Conservation (phyloP, 2,797 vertebrate species). For the Epinephelus malabaricus region DNA sequence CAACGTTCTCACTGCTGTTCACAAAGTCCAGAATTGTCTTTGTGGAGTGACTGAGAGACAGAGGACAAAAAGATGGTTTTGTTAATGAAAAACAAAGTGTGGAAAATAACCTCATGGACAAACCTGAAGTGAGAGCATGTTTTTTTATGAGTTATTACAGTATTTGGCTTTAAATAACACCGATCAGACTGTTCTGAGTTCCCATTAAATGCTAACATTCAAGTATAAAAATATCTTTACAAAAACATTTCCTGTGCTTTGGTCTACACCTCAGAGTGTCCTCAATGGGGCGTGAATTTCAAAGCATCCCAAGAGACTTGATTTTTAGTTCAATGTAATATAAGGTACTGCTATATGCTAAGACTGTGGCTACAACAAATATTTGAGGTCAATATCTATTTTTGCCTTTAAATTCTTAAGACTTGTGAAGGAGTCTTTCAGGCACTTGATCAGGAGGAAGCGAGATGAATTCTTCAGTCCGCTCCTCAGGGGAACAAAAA, state of each 20-base stretch:
- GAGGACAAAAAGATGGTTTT: not conserved
- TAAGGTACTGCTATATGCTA: not conserved
- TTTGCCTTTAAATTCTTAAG: not conserved
- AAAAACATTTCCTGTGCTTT: slow-evolving; percentile 7
- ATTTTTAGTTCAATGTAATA: not conserved
- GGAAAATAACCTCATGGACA: not conserved
- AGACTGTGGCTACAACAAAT: not conserved
- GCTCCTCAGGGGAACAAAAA: slow-evolving; percentile 21
- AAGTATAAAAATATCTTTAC: slow-evolving; percentile 16
- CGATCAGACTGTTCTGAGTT: not conserved
- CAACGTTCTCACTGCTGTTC: slow-evolving; percentile 97
- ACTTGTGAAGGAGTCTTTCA: not conserved
- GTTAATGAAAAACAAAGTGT: not conserved
- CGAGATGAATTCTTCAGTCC: slow-evolving; percentile 6
- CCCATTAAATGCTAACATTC: not conserved
- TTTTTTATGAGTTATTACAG: not conserved
- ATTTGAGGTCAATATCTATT: not conserved
- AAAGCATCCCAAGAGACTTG: not conserved
- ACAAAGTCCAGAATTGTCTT: slow-evolving; percentile 99
- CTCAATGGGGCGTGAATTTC: not conserved
- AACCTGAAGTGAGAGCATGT: not conserved
- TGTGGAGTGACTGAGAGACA: slow-evolving; percentile 92
- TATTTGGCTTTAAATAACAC: not conserved
- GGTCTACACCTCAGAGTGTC: not conserved
- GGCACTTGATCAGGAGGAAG: not conserved